Evolutionary conservation across 2,888 invertebrate genomes (phyloP).

Genomic region (Mechanitis messenoides): DNA sequence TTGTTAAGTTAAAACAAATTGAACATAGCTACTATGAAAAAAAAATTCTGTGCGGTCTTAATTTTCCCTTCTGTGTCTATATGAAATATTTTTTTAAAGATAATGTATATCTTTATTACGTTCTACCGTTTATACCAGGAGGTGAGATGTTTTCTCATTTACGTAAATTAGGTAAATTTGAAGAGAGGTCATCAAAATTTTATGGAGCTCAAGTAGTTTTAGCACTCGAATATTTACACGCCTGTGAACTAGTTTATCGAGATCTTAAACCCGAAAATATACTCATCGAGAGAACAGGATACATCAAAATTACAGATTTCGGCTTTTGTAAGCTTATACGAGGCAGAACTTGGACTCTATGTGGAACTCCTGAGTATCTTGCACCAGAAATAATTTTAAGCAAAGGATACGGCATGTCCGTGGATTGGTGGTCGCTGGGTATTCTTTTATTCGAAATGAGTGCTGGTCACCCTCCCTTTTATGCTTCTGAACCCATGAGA

Average conservation of each 20-base stretch:
- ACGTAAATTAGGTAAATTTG: slow-evolving; percentile 79
- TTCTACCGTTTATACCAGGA: slow-evolving; percentile 88
- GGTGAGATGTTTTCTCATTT: slow-evolving; percentile 92
- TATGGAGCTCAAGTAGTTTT: slow-evolving; percentile 93
- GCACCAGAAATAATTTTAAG: slow-evolving; percentile 95
- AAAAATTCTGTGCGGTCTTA: slow-evolving; percentile 87
- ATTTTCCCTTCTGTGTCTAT: slow-evolving; percentile 91
- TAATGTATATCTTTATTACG: slow-evolving; percentile 87
- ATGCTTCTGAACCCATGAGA: slow-evolving; percentile 93
- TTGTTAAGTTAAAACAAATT: slow-evolving; percentile 91
- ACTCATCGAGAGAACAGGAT: slow-evolving; percentile 86
- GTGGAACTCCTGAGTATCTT: slow-evolving; percentile 97
- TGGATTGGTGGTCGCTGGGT: slow-evolving; percentile 98
- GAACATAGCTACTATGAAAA: slow-evolving; percentile 94
- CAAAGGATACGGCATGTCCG: slow-evolving; percentile 93
- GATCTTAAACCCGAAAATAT: slow-evolving; percentile 96
- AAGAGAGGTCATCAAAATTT: slow-evolving; percentile 88
- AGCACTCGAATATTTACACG: slow-evolving; percentile 93
- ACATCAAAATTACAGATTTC: slow-evolving; percentile 92
- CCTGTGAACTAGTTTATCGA: slow-evolving; percentile 89
- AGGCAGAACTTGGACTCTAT: slow-evolving; percentile 91
- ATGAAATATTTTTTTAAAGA: slow-evolving; percentile 92
- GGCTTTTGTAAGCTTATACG: slow-evolving; percentile 92
- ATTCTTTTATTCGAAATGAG: slow-evolving; percentile 92
- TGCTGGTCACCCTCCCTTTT: slow-evolving; percentile 95